Evolutionary conservation across 2,797 vertebrate genomes (phyloP).

Genomic region (Vultur gryphus): DNA sequence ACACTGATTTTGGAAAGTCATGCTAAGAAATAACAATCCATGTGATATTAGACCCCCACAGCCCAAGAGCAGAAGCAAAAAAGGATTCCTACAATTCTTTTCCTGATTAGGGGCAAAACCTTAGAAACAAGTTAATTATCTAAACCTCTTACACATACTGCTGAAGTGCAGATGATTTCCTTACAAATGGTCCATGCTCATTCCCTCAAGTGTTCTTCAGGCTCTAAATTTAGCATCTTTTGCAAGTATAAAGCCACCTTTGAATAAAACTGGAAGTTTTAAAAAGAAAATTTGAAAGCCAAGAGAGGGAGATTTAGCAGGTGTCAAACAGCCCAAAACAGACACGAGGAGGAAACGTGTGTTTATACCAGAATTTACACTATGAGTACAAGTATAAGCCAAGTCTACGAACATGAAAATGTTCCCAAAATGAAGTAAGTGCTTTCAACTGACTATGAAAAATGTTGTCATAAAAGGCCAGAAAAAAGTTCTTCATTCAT

Average conservation of each 20-base stretch:
- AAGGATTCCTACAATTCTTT: background rate
- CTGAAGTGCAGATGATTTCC: background rate
- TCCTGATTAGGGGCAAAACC: background rate
- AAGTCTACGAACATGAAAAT: background rate
- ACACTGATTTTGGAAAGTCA: background rate
- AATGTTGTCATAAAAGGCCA: background rate
- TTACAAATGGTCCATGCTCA: background rate
- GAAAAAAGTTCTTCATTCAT: background rate
- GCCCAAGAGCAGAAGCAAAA: background rate
- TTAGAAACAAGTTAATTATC: conserved; percentile 3
- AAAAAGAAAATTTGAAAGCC: background rate
- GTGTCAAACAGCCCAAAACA: background rate
- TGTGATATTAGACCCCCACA: background rate
- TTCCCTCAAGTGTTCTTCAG: background rate
- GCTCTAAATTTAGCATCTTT: background rate
- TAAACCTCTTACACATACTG: background rate
- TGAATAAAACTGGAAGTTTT: background rate
- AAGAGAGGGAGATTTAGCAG: background rate
- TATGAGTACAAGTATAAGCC: background rate
- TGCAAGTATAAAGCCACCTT: background rate
- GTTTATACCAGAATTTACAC: background rate
- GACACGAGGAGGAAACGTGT: rapidly evolving
- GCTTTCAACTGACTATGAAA: background rate
- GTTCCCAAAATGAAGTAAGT: background rate
- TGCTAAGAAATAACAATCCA: background rate